A percentile compares a stretch with the other conserved stretches of the same genome.
These are phyloP conservation scores for Belgica antarctica DNA, from an alignment of 2,888 invertebrate species.

Conservation along the genomic window DNA sequence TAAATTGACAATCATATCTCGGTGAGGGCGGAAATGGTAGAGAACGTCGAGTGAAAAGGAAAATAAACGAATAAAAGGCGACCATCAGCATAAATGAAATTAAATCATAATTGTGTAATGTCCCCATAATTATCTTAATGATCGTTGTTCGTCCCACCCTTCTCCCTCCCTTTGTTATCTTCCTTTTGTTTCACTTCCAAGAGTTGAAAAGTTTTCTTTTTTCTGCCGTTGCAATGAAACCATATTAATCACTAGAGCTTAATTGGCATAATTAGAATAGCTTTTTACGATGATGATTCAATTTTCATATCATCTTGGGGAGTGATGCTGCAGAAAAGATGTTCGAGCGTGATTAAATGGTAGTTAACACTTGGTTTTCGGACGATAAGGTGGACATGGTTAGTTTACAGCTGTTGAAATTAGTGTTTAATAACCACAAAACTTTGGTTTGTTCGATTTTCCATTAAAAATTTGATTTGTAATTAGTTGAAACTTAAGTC, in stretches of 20 bases:
- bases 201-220: slow-evolving; percentile 25
- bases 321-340: too few species aligned
- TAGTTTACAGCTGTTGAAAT: too few species aligned
- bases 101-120: slow-evolving; percentile 41
- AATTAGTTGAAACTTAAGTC: too few species aligned
- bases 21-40: not conserved
- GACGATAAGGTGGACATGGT: too few species aligned
- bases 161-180: not conserved
- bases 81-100: slow-evolving; percentile 37
- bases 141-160: slow-evolving; percentile 15
- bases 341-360: too few species aligned
- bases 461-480: too few species aligned
- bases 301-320: not conserved
- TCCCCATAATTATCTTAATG: slow-evolving; percentile 38
- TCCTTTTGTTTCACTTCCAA: slow-evolving; percentile 3
- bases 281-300: slow-evolving; percentile 17
- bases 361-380: too few species aligned
- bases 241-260: slow-evolving; percentile 23
- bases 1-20: slow-evolving; percentile 29
- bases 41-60: not conserved
- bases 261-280: slow-evolving; percentile 30
- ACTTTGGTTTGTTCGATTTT: too few species aligned
- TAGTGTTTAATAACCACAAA: too few species aligned
- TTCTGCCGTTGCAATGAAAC: slow-evolving; percentile 25
- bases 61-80: slow-evolving; percentile 9